Conservation (phyloP, 2,888 invertebrate species). For the Agrochola lychnidis region DNA sequence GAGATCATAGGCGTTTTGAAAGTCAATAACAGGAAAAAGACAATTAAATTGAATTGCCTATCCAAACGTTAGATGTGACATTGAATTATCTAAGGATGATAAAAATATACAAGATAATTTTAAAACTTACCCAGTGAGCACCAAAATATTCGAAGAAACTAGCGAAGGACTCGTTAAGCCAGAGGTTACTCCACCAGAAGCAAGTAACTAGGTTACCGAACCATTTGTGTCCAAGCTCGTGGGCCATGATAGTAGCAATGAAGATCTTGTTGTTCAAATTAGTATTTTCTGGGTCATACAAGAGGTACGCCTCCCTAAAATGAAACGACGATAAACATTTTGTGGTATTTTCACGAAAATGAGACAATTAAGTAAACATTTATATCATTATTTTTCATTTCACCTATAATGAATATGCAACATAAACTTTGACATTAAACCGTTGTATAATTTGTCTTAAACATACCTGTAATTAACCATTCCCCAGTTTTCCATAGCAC, state of each 20-base stretch:
- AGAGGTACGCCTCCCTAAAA: slow-evolving; percentile 86
- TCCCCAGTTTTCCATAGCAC: slow-evolving; percentile 97
- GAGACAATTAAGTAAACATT: neutral
- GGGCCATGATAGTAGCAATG: slow-evolving; percentile 92
- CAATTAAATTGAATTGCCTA: neutral
- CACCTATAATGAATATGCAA: neutral
- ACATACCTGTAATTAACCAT: slow-evolving; percentile 93
- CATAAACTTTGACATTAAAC: neutral
- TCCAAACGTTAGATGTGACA: neutral
- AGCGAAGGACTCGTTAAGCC: slow-evolving; percentile 94
- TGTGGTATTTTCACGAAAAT: neutral
- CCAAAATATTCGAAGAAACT: slow-evolving; percentile 93
- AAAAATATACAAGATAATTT: neutral
- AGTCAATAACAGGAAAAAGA: neutral
- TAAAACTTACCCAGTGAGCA: slow-evolving; percentile 86
- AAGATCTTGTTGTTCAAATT: slow-evolving; percentile 86
- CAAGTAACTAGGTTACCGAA: slow-evolving; percentile 95
- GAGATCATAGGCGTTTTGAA: neutral
- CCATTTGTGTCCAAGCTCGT: slow-evolving; percentile 96
- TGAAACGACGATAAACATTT: slow-evolving; percentile 12
- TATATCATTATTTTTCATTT: neutral
- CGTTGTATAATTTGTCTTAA: too few relatives aligned
- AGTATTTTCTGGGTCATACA: slow-evolving; percentile 86
- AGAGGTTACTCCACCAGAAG: slow-evolving; percentile 94
- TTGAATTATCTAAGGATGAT: neutral